Evolutionary conservation across 2,797 vertebrate species (phyloP).

Genomic region (Sebastes taczanowskii): DNA sequence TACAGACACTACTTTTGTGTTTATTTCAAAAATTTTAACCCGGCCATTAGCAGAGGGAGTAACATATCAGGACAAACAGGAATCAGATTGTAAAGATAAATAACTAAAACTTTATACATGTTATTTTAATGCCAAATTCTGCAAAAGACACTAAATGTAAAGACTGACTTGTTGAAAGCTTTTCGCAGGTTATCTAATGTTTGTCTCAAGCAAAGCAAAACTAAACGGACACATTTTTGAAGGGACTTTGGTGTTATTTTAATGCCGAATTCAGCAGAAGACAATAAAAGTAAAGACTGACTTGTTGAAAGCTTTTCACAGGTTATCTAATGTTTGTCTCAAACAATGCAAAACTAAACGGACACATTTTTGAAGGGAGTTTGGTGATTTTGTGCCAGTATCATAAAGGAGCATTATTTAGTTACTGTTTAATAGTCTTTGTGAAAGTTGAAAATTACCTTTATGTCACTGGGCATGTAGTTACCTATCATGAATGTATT

Average conservation of each 20-base stretch:
- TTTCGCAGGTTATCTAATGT: background rate
- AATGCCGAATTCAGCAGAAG: background rate
- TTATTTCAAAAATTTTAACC: background rate
- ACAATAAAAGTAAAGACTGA: background rate
- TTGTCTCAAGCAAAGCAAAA: no score
- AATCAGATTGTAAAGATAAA: background rate
- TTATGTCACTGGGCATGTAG: background rate
- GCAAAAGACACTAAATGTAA: background rate
- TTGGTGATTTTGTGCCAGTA: background rate
- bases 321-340: no score
- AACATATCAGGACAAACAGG: background rate
- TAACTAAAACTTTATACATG: background rate
- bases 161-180: background rate
- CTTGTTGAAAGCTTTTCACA: background rate
- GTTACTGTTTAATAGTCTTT: no score
- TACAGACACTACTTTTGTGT: background rate
- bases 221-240: background rate
- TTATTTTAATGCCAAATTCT: background rate
- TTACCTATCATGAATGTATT: background rate
- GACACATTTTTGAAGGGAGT: background rate
- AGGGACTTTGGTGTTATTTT: background rate
- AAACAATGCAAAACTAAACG: background rate
- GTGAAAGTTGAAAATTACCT: no score
- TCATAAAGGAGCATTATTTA: background rate
- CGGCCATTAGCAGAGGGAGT: background rate